phyloP scores from a whole-genome alignment of 2,888 invertebrate species.

The Epinotia ramella region DNA sequence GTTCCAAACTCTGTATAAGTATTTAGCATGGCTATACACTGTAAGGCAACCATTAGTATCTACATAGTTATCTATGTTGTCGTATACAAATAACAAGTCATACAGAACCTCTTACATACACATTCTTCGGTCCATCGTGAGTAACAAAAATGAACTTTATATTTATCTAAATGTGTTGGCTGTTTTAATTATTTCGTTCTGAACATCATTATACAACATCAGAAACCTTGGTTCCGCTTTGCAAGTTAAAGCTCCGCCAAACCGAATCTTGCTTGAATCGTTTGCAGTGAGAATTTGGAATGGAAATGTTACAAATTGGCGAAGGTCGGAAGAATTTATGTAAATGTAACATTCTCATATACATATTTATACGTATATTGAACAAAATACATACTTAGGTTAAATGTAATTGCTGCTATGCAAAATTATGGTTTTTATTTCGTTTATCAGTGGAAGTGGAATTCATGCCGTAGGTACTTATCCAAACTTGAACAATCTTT shows the following conservation, averaged over 20 bases:
- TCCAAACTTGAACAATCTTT: no score
- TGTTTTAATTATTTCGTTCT: neutral
- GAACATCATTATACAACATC: neutral
- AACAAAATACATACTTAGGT: neutral
- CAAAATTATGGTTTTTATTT: no score
- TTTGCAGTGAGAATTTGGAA: slow-evolving; percentile 20
- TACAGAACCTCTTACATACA: no score
- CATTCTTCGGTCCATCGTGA: no score
- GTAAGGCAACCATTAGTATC: no score
- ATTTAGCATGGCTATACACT: no score
- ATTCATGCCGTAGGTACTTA: neutral
- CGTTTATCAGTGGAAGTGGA: no score
- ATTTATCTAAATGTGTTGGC: neutral
- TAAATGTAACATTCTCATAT: neutral
- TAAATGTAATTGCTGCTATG: no score
- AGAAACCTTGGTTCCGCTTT: slow-evolving; percentile 2
- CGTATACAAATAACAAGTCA: no score
- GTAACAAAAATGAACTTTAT: neutral
- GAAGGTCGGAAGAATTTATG: slow-evolving; percentile 1
- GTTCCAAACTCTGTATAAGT: no score
- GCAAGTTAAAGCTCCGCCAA: neutral
- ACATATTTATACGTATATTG: neutral
- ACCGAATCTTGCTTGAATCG: neutral
- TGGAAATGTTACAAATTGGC: slow-evolving; percentile 19
- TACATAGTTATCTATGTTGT: no score